Evolutionary conservation across 2,797 vertebrate species (phyloP), one percentile per base, ranked within the genome.

Genomic region (Schizothorax lantsangensis): DNA sequence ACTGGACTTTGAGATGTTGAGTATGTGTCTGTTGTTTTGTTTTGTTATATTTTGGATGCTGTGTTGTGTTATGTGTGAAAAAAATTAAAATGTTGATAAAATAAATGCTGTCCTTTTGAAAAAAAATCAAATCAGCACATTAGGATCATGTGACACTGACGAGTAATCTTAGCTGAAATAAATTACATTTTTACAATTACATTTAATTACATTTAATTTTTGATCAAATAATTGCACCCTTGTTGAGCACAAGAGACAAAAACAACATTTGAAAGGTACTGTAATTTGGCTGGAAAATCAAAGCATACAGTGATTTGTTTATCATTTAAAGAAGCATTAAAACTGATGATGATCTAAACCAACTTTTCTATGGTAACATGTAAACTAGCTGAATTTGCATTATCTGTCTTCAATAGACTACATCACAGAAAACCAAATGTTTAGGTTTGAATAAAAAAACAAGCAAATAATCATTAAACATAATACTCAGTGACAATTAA

Each of bases 361-460:
- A 8, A 15, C 33, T 78, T 38, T n/a, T 40, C 33, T 19, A n/a
- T 78, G 3, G 33, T 23, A 21, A 23, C 1, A 10, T 36, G 23
- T 78, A 38, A 78, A 54, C 33, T 21, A 57, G 19, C 74, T 38
- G 6, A 78, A 78, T 23, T n/a, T 57, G 52, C 19, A 38, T 78
- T 11, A 59, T 38, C 33, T 40, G 38, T 78, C 36, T 54, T 77
- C 17, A 36, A 77, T 14, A 36, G 19, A 21, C 47, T 77, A 36
- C 10, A 36, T 54, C 47, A 36, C 5, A 77, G 17, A 75, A 52
- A 75, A 36, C 47, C 26, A n/a, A 57, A 57, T 57, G 11, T n/a
- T 78, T 23, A 57, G 75, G 52, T 78, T 78, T 57, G 52, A 40
- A 15, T 23, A 72, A 57, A 78, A 78, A 23, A 47, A 47, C n/a